Evolutionary conservation across 2,797 vertebrate species (phyloP), one percentile per base, ranked within the genome.

Genomic region (Coracias cyanogaster): DNA sequence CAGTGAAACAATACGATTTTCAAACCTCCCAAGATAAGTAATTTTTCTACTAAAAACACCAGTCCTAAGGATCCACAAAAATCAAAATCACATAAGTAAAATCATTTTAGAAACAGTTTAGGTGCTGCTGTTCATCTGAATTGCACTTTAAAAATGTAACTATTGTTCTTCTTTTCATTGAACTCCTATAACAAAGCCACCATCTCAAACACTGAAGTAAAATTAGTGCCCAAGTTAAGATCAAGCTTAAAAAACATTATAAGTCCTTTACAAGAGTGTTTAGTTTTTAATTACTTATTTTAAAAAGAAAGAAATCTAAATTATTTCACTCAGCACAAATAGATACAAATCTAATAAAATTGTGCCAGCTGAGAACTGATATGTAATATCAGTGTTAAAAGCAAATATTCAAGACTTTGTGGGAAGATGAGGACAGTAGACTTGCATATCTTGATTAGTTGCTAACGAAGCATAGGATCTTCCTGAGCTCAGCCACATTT

Each of bases 11-110:
- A 22, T 37, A 49, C 58, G 49, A 90, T 83, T 96, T 94, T 87
- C 78, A 96, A 96, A 94, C n/a, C 69, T 89, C 51, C 39, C 72
- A 91, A 51, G 54, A 77, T 41, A 79, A 87, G 55, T 64, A 73
- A 84, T 72, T 90, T 86, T 92, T 95, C 12, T 82, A 18, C 65
- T 74, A 91, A 97, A 86, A 88, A 71, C 54, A 28, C 51, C 14
- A 13, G 46, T 43, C 43, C 12, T 73, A 80, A 92, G 15, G 33
- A 79, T 24, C 35, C 31, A 79, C 4, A 5, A 84, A 93, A 89
- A 73, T 78, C 28, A 94, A 93, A 93, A 79, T 20, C 7, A 4
- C 24, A 8, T 21, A 46, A 60, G 19, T 76, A 71, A 95, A 94
- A 88, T 61, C 1, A 87, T 80, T 94, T 94, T 60, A 78, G 61